These are phyloP conservation scores for Morone saxatilis DNA, from an alignment of 2,113 vertebrate species.

Conservation along the genomic window DNA sequence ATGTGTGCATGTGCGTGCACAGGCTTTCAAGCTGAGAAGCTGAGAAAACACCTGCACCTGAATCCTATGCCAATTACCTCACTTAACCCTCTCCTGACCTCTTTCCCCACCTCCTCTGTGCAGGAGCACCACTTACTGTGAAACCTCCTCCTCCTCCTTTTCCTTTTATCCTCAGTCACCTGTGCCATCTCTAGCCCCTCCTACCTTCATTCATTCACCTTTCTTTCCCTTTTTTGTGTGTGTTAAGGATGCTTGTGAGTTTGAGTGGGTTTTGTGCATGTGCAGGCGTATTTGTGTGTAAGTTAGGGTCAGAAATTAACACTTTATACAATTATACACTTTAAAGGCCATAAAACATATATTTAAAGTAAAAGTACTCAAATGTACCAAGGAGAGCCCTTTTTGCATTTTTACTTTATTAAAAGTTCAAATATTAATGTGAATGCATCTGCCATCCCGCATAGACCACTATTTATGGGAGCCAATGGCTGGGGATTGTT, in stretches of 20 bases:
- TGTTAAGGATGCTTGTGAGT: slow-evolving; percentile 9
- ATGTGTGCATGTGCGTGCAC: slow-evolving; percentile 7
- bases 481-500: slow-evolving; percentile 6
- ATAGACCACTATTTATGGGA: neutral
- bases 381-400: neutral
- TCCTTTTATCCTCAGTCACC: slow-evolving; percentile 33
- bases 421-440: slow-evolving; percentile 1
- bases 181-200: slow-evolving; percentile 8
- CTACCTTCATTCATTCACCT: slow-evolving; percentile 10
- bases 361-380: neutral
- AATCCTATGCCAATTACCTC: slow-evolving; percentile 74
- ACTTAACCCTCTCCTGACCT: slow-evolving; percentile 68
- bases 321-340: too few species aligned
- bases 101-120: slow-evolving; percentile 38
- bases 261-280: neutral
- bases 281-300: neutral
- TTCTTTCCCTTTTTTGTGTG: neutral
- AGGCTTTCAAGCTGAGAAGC: slow-evolving; percentile 56
- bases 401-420: neutral
- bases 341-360: neutral
- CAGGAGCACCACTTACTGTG: slow-evolving; percentile 47
- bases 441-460: neutral
- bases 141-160: slow-evolving; percentile 23
- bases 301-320: slow-evolving; percentile 6
- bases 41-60: slow-evolving; percentile 62